Evolutionary conservation across 2,888 invertebrate genomes (phyloP).

Genomic region (Cantharis flavilabris): DNA sequence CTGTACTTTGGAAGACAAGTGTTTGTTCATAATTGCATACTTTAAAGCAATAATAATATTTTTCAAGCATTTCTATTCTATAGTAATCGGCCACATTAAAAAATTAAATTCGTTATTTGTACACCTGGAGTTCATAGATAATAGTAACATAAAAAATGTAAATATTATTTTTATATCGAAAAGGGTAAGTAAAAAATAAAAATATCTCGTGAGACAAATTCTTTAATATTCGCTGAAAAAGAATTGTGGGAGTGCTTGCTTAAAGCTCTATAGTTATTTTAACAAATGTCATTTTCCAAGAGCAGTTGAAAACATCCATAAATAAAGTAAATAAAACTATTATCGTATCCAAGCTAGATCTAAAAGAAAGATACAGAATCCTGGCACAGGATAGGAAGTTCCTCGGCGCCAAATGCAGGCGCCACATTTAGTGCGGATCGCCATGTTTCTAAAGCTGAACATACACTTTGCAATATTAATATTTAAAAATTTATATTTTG

Average conservation of each 20-base stretch:
- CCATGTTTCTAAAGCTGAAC: constrained; percentile 24
- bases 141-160: background rate
- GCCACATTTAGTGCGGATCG: constrained; percentile 34
- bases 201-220: background rate
- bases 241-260: background rate
- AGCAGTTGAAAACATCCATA: constrained; percentile 55
- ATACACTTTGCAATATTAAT: background rate
- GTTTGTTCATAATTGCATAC: background rate
- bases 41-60: background rate
- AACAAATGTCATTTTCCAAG: constrained; percentile 55
- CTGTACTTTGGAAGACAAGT: background rate
- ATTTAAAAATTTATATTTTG: background rate
- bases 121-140: background rate
- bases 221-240: background rate
- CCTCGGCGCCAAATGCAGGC: constrained; percentile 40
- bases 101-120: background rate
- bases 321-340: constrained; percentile 55
- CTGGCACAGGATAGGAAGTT: constrained; percentile 37
- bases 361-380: constrained; percentile 34
- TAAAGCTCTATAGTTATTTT: constrained; percentile 44
- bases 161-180: background rate
- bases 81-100: background rate
- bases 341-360: constrained; percentile 39
- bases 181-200: background rate
- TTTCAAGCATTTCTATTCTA: background rate